Evolutionary conservation across 2,888 invertebrate species (phyloP), one percentile per base, ranked within the genome.

Genomic region (Tachina fera): DNA sequence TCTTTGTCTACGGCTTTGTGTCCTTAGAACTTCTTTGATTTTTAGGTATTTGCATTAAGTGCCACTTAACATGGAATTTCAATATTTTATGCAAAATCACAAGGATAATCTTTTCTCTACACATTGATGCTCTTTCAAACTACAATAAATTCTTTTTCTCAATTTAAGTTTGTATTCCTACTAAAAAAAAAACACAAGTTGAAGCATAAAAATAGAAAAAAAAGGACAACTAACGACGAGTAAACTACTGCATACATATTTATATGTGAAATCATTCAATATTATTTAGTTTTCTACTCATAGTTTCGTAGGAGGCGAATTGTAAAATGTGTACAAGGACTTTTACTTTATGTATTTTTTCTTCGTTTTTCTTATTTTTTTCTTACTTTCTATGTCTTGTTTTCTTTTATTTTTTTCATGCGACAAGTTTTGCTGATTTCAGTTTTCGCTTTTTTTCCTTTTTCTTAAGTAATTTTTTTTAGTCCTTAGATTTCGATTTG

Each of bases 51-150:
- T 90, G 91, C 91, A 91, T 91, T 90, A 90, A 91, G 90, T 90
- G 88, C 88, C 91, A 91, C 90, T 91, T 91, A 90, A 91, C 90
- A 91, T 89, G 89, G 88, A 88, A 90, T 91, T 90, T 89, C 91
- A 90, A 91, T 91, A 91, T 90, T 90, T 91, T 91, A 91, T 91
- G 91, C 89, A 90, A 90, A 90, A 88, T 89, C 90, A 86, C 84
- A 86, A 84, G 86, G 87, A 87, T 87, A 86, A 87, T 85, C 86
- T 89, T 88, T 87, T 87, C 88, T 87, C 88, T 87, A 86, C 87
- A 70, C 60, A 84, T 81, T 80, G 65, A 68, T 68, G 74, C 78
- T 74, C 85, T 75, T 70, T 74, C 68, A 77, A 74, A 78, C 3
- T 68, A 77, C 51, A 53, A 51, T 58, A 60, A 65, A 56, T 72